Percentiles rank a stretch among this genome's conserved stretches.
phyloP scores from a whole-genome alignment of 2,113 vertebrate genomes.

The Poeciliopsis turrubarensis region DNA sequence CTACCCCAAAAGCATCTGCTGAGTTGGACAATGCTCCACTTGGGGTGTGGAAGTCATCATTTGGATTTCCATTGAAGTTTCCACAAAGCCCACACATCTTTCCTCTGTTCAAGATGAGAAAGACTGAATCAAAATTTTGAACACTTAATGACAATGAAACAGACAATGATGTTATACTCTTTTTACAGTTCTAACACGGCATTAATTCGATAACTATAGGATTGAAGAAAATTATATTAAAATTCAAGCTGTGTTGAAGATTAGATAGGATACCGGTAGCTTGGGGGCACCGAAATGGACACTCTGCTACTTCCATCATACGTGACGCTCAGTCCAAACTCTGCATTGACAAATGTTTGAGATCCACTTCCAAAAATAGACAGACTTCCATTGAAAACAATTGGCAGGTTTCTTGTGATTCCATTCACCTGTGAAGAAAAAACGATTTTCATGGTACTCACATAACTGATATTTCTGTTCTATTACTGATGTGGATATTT shows the following conservation, averaged over 20 bases:
- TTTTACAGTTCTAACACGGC: no score
- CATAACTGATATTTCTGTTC: neutral
- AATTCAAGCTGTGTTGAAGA: no score
- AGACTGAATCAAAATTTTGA: neutral
- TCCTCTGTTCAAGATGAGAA: conserved; percentile 14
- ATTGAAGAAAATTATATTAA: no score
- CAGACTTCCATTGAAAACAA: conserved; percentile 37
- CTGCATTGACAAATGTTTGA: conserved; percentile 33
- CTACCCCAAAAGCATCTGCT: conserved; percentile 38
- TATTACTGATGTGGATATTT: neutral
- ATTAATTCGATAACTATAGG: no score
- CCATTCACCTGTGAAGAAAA: conserved; percentile 56
- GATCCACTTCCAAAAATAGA: conserved; percentile 52
- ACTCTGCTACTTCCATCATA: conserved; percentile 59
- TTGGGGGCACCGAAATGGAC: conserved; percentile 52
- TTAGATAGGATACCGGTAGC: conserved; percentile 48
- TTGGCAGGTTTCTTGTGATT: conserved; percentile 53
- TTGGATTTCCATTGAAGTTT: conserved; percentile 68
- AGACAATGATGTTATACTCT: no score
- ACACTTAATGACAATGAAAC: no score
- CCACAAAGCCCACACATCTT: conserved; percentile 73
- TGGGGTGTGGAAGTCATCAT: conserved; percentile 60
- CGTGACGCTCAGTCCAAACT: conserved; percentile 66
- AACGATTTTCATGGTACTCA: neutral
- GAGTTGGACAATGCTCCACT: conserved; percentile 36